Evolutionary conservation across 2,888 invertebrate species (phyloP), one percentile per base, ranked within the genome.

Genomic region (Osmoderma eremita): DNA sequence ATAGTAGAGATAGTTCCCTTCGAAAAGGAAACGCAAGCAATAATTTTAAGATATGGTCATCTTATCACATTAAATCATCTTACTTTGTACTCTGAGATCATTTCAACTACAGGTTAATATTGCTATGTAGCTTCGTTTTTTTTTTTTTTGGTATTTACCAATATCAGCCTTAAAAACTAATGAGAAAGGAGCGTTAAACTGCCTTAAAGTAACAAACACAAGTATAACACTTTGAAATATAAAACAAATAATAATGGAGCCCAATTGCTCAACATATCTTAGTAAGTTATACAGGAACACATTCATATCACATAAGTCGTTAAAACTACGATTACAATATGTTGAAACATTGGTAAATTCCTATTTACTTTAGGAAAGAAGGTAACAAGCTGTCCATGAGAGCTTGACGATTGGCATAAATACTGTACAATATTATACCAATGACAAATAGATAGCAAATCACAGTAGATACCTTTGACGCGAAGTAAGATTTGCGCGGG

Each of bases 71-170:
- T 48, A 18, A 48, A 20, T 48, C 8, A 45, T 48, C 20, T 48
- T 20, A 48, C n/a, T 48, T 48, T 48, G 48, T 48, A 48, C 48
- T 48, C n/a, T 48, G 48, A 17, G 48, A 48, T 48, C n/a, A 48
- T 5, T 20, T 18, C 5, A 30, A 30, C 3, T 30, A 42, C 42
- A 42, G 17, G 42, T 17, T 36, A 36, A 36, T 36, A 42, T 10
- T 42, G 42, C 5, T 10, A 42, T 1, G 17, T 5, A 42, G 17
- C 5, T 15, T 42, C 42, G 3, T 24, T 5, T 24, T 24, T 10
- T 30, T 30, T 30, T 30, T 30, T 2, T 30, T 1, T 30, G 30
- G 30, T 10, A 30, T 30, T 5, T 1, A 10, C 30, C 30, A 30
- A 24, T 24, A 24, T 24, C 24, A 24, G 3, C 3, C 24, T 30